These are phyloP conservation scores for Erpobdella octoculata DNA, from an alignment of 2,888 invertebrate species.

Conservation along the genomic window DNA sequence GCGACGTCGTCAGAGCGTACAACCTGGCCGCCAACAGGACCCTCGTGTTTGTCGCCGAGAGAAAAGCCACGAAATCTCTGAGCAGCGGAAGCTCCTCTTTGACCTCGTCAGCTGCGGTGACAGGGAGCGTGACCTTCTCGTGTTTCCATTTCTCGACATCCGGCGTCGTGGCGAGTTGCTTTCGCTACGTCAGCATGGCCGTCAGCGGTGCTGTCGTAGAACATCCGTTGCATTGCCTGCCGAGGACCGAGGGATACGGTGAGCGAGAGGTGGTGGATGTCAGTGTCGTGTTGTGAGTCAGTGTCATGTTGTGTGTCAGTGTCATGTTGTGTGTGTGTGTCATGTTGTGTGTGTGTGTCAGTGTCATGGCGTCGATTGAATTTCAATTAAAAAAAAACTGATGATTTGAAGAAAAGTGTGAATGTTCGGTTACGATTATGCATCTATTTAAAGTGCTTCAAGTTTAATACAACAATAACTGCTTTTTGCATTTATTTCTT, in stretches of 20 bases:
- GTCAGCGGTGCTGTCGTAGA: constrained; percentile 2
- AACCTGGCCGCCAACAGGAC: neutral
- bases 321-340: no score
- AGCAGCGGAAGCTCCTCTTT: neutral
- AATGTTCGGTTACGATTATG: no score
- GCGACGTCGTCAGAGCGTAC: constrained; percentile 14
- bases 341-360: no score
- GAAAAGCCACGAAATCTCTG: neutral
- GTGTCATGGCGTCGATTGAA: no score
- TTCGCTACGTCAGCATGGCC: constrained; percentile 21
- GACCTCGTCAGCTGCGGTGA: neutral
- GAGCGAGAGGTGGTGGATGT: no score
- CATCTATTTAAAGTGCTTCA: no score
- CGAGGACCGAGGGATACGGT: constrained; percentile 5
- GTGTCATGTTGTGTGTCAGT: no score
- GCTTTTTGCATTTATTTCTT: neutral
- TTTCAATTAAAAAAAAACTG: no score
- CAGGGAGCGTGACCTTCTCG: constrained; percentile 7
- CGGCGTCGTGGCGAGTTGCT: constrained; percentile 14
- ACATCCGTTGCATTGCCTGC: constrained; percentile 16
- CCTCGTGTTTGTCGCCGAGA: neutral
- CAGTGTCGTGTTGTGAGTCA: no score
- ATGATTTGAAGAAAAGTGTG: no score
- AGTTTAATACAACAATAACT: neutral
- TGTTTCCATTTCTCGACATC: constrained; percentile 1